These are phyloP conservation scores for Fragum whitleyi DNA, from an alignment of 2,888 invertebrate species.

Conservation along the genomic window DNA sequence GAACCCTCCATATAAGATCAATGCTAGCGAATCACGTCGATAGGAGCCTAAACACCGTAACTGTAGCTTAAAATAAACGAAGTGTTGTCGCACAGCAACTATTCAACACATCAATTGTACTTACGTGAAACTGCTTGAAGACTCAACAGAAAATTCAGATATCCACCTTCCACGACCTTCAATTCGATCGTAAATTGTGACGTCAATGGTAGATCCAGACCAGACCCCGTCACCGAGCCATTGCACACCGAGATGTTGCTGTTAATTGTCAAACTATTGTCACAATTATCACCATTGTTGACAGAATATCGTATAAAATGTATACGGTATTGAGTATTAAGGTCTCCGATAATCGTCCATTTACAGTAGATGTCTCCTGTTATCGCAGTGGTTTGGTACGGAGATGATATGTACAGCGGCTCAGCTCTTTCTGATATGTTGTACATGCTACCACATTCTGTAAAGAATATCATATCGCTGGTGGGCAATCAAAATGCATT, in stretches of 20 bases:
- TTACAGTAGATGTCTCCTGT: background rate
- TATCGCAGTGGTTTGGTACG: slow-evolving; percentile 1
- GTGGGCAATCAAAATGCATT: too few species aligned
- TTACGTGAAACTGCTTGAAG: too few species aligned
- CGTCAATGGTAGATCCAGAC: background rate
- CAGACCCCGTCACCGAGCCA: background rate
- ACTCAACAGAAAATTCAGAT: background rate
- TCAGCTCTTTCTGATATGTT: background rate
- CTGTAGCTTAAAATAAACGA: too few species aligned
- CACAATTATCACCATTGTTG: background rate
- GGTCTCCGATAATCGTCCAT: background rate
- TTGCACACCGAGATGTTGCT: background rate
- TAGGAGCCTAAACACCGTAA: too few species aligned
- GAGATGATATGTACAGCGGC: slow-evolving; percentile 13
- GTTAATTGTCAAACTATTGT: background rate
- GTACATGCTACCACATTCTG: background rate
- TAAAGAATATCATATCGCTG: too few species aligned
- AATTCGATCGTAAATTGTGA: background rate
- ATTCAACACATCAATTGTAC: too few species aligned
- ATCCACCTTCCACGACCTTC: background rate
- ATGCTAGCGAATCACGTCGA: too few species aligned
- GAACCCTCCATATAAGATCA: too few species aligned
- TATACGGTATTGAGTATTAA: background rate
- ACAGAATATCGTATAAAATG: background rate
- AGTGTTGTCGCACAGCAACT: too few species aligned